These are phyloP conservation scores for Micropoecilia bifurca DNA, from an alignment of 2,797 vertebrate genomes.

Conservation along the genomic window DNA sequence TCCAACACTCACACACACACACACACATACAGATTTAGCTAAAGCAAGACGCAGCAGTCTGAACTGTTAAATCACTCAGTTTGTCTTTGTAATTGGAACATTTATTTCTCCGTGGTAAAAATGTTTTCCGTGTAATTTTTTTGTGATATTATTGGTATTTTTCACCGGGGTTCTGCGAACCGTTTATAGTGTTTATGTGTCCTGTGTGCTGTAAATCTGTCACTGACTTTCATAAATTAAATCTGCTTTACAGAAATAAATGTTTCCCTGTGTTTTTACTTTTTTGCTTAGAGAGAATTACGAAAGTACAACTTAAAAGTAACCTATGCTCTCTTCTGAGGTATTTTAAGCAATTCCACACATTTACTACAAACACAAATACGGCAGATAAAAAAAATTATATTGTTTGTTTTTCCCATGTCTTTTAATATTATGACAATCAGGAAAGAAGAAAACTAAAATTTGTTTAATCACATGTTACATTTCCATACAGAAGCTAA, in stretches of 20 bases:
- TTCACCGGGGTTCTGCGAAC: slow-evolving; percentile 69
- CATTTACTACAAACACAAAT: background rate
- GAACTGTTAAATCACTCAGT: slow-evolving; percentile 51
- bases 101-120: slow-evolving; percentile 63
- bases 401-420: background rate
- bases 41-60: slow-evolving; percentile 41
- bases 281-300: background rate
- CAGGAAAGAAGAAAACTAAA: background rate
- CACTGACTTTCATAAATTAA: slow-evolving; percentile 77
- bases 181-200: slow-evolving; percentile 63
- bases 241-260: slow-evolving; percentile 64
- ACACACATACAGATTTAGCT: slow-evolving; percentile 22
- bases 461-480: background rate
- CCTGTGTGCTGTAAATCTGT: slow-evolving; percentile 71
- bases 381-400: background rate
- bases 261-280: slow-evolving; percentile 17
- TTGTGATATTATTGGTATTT: slow-evolving; percentile 61
- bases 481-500: background rate
- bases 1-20: slow-evolving; percentile 45
- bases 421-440: background rate
- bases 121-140: slow-evolving; percentile 56
- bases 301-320: background rate
- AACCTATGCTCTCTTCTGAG: background rate
- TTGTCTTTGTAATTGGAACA: slow-evolving; percentile 57
- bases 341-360: background rate